Evolutionary conservation across 2,797 vertebrate genomes (phyloP).

Genomic region (Cirrhinus mrigala): DNA sequence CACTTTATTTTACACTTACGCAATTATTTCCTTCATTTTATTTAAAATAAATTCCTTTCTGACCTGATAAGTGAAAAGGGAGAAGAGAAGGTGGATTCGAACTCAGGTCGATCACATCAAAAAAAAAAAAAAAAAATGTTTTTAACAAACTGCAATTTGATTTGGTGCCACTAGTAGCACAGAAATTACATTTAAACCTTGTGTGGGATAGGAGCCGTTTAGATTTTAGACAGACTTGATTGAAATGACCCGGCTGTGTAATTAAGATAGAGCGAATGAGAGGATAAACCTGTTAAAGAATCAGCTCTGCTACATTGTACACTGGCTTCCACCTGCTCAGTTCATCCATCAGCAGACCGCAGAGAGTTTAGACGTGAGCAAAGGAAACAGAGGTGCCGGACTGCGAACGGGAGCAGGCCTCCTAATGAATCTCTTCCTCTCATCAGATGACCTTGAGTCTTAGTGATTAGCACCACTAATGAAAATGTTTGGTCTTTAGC

Average conservation of each 20-base stretch:
- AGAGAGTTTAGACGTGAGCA: slow-evolving; percentile 51
- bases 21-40: too few relatives aligned
- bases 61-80: too few relatives aligned
- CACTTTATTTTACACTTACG: too few relatives aligned
- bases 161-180: neutral
- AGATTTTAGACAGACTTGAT: neutral
- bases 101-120: too few relatives aligned
- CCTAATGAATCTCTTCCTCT: slow-evolving; percentile 64
- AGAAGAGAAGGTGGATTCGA: too few relatives aligned
- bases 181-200: neutral
- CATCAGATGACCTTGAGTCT: slow-evolving; percentile 51
- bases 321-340: slow-evolving; percentile 45
- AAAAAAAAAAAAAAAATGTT: too few relatives aligned
- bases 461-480: slow-evolving; percentile 61
- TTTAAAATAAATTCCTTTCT: too few relatives aligned
- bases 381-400: slow-evolving; percentile 46
- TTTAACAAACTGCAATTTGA: neutral
- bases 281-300: slow-evolving; percentile 1
- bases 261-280: neutral
- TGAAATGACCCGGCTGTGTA: neutral
- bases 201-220: neutral
- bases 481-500: slow-evolving; percentile 63
- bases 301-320: neutral
- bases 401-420: slow-evolving; percentile 29
- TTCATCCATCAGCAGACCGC: slow-evolving; percentile 49